Evolutionary conservation across 2,888 invertebrate genomes (phyloP).

Genomic region (Brachylomia viminalis): DNA sequence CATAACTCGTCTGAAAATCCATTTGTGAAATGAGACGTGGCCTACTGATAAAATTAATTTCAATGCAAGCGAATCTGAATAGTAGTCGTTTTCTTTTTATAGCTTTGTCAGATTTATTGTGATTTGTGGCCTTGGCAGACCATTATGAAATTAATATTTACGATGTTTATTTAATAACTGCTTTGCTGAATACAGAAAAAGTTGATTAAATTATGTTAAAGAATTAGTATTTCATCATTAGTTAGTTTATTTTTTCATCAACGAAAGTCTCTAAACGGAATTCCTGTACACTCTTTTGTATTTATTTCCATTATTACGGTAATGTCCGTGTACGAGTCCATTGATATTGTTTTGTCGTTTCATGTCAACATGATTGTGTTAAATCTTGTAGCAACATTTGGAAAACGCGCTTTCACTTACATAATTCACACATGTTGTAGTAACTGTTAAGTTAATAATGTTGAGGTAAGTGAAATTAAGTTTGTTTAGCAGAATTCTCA

Average conservation of each 20-base stretch:
- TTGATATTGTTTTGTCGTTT: constrained; percentile 50
- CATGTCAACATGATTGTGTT: constrained; percentile 45
- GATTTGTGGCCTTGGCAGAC: constrained; percentile 29
- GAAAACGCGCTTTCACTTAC: constrained; percentile 38
- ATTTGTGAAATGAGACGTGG: constrained; percentile 70
- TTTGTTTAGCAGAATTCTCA: constrained; percentile 27
- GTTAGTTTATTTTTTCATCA: constrained; percentile 4
- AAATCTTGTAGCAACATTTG: constrained; percentile 38
- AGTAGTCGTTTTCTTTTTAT: constrained; percentile 54
- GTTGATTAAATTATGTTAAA: constrained; percentile 6
- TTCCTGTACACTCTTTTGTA: constrained; percentile 11
- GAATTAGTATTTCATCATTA: constrained; percentile 23
- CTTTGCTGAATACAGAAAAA: constrained; percentile 4
- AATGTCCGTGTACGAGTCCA: constrained; percentile 23
- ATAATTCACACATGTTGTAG: constrained; percentile 30
- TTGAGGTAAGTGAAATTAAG: constrained; percentile 30
- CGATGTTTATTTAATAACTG: constrained; percentile 23
- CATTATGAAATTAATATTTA: constrained; percentile 32
- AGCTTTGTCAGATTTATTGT: constrained; percentile 45
- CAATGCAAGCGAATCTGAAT: constrained; percentile 66
- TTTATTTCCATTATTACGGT: constrained; percentile 32
- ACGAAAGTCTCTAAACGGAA: neutral
- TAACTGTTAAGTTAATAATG: constrained; percentile 19
- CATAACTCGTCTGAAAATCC: constrained; percentile 68
- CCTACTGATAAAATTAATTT: constrained; percentile 68